Evolutionary conservation across 2,888 invertebrate species (phyloP), one percentile per base, ranked within the genome.

Genomic region (Laspeyria flexula): DNA sequence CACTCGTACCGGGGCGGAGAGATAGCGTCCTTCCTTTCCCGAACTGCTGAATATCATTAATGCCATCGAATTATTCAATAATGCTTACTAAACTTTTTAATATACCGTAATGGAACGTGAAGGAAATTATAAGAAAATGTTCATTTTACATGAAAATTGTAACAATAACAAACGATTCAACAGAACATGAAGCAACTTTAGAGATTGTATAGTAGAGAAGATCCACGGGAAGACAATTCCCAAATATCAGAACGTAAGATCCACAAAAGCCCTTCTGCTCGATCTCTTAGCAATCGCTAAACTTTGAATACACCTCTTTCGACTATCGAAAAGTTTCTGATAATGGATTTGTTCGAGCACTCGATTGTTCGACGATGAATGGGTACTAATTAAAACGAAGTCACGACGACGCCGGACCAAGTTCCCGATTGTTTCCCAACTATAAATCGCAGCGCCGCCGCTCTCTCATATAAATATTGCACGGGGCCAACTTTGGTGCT

Each of bases 311-410:
- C 85, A 89, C 87, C 88, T 88, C 87, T 88, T 89, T 88, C 84
- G 86, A 86, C 87, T 87, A 91, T 91, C 90, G 88, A 91, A 91
- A 91, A 91, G 89, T 90, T 91, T 81, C 73, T 83, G 78, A 90
- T 91, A 92, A 92, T 91, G 86, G 90, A 90, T 91, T 89, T 84
- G 89, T 89, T 86, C 83, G 84, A 86, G 84, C 82, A 88, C 85
- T 85, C 90, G 80, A 92, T 91, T 90, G 92, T 91, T 90, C 90
- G 72, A 78, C 87, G 85, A 90, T 92, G 90, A 92, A 93, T 92
- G 90, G 91, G 88, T 83, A 88, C 91, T 92, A 93, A 93, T 93
- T 93, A 93, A 92, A 93, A 93, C 85, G 88, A 89, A 91, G 90
- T 91, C 90, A 87, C 85, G 86, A 80, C 87, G 86, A 80, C 73